Evolutionary conservation across 2,888 invertebrate genomes (phyloP), one percentile per base, ranked within the genome.

Genomic region (Clostera curtula): DNA sequence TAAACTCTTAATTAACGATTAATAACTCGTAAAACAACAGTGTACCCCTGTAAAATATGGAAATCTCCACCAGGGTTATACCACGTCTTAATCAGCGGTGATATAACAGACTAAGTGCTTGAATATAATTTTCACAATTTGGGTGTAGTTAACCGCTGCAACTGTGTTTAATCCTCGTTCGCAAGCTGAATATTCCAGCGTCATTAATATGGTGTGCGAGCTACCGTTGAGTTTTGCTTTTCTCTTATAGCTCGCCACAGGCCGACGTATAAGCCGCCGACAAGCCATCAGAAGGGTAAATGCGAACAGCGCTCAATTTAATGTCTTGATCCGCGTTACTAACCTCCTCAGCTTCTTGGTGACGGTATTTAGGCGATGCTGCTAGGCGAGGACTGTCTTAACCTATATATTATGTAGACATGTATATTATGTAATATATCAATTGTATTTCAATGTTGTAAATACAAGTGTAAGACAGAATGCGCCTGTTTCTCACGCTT

Each of bases 211-310:
- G 58, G 63, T 69, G 67, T 72, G 69, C 64, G 68, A 59, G 55
- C 56, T 64, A 59, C 69, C 62, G 73, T 74, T 83, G 67, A 83
- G 77, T 61, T 76, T 57, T 74, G 61, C 67, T 59, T 80, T 82
- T 77, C 60, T 83, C 72, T 82, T 76, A 67, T 83, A 83, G 82
- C 58, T 51, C 58, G 66, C 63, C 70, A 59, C 68, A 68, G 70
- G 57, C 66, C 67, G 62, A 55, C 57, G 63, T 76, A 75, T 67
- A 71, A 56, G 67, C 68, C 68, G 70, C 82, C 82, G 48, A 49
- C 74, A 56, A 76, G 72, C 48, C 83, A 83, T 63, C 79, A 75
- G 50, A 73, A 74, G 80, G 83, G 82, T 82, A 83, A 83, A 56
- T 41, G 60, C 53, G 56, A 60, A 58, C 60, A 59, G 60, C 58